Percentiles rank a stretch among this genome's conserved stretches.
Evolutionary conservation across 2,113 vertebrate genomes (phyloP).

Genomic region (Rhinolophus ferrumequinum): DNA sequence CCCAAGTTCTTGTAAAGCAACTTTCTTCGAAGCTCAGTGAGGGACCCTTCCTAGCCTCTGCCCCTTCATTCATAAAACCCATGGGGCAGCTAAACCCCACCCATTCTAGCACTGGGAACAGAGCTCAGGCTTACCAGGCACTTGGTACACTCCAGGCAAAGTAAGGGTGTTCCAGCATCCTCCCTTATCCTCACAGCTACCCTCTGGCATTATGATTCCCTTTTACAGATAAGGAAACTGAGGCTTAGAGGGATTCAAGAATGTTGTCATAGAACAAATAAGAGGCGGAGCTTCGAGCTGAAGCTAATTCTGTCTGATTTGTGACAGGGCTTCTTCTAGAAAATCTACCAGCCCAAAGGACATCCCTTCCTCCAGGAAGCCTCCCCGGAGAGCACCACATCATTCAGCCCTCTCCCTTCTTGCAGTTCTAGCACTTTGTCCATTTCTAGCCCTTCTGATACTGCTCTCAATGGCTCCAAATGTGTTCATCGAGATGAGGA

Average conservation of each 20-base stretch:
- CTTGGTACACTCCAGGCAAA: not conserved
- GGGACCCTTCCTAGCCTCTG: no score
- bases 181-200: not conserved
- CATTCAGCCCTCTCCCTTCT: not conserved
- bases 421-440: not conserved
- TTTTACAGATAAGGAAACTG: slow-evolving; percentile 7
- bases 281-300: not conserved
- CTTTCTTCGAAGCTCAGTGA: not conserved
- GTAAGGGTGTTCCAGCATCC: not conserved
- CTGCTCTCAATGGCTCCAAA: not conserved
- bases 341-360: not conserved
- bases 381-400: not conserved
- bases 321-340: not conserved
- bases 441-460: not conserved
- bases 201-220: not conserved
- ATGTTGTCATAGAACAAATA: not conserved
- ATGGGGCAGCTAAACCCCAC: no score
- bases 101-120: not conserved
- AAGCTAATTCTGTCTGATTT: not conserved
- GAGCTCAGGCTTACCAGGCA: not conserved
- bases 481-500: not conserved
- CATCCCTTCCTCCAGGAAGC: not conserved
- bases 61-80: not conserved
- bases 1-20: not conserved
- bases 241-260: not conserved